Conservation (phyloP, 2,888 invertebrate species). For the Spilarctia lutea region DNA sequence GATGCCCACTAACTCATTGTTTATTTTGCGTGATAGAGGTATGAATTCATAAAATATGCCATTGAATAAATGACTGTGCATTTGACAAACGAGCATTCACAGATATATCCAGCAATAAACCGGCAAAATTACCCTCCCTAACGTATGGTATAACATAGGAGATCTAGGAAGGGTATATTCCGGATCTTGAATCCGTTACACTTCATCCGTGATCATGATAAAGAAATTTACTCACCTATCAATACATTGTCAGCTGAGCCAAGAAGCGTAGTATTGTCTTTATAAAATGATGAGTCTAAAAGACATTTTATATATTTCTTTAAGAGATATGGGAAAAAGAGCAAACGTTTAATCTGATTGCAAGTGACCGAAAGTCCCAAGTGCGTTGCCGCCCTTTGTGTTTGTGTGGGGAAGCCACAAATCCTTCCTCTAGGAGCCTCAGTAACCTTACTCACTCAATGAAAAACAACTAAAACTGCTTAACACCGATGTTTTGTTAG, state of each 20-base stretch:
- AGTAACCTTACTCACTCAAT: no score
- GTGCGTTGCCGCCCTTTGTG: no score
- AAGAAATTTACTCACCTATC: constrained; percentile 27
- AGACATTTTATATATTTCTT: no score
- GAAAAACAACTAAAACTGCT: no score
- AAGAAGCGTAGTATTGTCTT: no score
- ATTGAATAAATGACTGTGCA: constrained; percentile 84
- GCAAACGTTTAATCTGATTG: no score
- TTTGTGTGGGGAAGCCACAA: no score
- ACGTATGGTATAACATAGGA: constrained; percentile 82
- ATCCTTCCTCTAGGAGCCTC: no score
- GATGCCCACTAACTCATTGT: constrained; percentile 56
- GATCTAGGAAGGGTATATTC: constrained; percentile 77
- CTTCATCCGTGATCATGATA: constrained; percentile 62
- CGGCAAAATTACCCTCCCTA: constrained; percentile 82
- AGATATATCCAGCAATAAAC: constrained; percentile 82
- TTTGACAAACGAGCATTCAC: constrained; percentile 85
- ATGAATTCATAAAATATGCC: constrained; percentile 65
- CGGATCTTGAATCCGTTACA: constrained; percentile 71
- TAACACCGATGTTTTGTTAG: no score
- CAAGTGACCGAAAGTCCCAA: no score
- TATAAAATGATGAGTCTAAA: no score
- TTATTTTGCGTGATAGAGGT: constrained; percentile 55
- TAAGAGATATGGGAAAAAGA: no score
- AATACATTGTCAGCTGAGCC: background rate